Evolutionary conservation across 2,797 vertebrate genomes (phyloP).

Genomic region (Neopelma chrysocephalum): DNA sequence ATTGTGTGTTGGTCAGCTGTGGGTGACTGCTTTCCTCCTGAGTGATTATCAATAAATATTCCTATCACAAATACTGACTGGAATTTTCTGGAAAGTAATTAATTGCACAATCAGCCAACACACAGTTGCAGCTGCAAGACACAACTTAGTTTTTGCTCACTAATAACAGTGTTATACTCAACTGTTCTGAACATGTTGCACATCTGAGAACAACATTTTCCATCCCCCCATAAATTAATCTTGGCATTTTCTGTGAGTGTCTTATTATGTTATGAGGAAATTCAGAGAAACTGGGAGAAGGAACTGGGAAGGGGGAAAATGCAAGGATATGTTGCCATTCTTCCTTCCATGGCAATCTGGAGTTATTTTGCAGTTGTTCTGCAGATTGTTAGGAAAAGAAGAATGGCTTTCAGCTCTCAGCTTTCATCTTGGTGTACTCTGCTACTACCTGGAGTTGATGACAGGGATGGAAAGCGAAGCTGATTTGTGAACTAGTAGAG

Average conservation of each 20-base stretch:
- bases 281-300: neutral
- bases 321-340: neutral
- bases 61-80: neutral
- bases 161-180: neutral
- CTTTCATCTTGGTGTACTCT: neutral
- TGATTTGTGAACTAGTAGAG: neutral
- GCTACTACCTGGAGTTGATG: neutral
- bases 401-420: neutral
- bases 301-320: neutral
- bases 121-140: conserved; percentile 31
- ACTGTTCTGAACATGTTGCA: neutral
- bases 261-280: neutral
- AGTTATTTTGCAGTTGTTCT: neutral
- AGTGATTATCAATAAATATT: conserved; percentile 19
- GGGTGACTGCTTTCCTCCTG: neutral
- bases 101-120: neutral
- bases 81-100: conserved; percentile 38
- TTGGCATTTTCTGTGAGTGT: neutral
- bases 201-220: neutral
- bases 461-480: neutral
- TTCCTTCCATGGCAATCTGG: neutral
- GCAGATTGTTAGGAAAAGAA: neutral
- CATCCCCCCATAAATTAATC: neutral
- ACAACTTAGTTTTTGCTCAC: neutral
- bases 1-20: neutral